Percentiles rank a stretch among this genome's conserved stretches.
Evolutionary conservation across 35 echinoderm and acorn worm species (phyloP).

Genomic region (Strongylocentrotus purpuratus): DNA sequence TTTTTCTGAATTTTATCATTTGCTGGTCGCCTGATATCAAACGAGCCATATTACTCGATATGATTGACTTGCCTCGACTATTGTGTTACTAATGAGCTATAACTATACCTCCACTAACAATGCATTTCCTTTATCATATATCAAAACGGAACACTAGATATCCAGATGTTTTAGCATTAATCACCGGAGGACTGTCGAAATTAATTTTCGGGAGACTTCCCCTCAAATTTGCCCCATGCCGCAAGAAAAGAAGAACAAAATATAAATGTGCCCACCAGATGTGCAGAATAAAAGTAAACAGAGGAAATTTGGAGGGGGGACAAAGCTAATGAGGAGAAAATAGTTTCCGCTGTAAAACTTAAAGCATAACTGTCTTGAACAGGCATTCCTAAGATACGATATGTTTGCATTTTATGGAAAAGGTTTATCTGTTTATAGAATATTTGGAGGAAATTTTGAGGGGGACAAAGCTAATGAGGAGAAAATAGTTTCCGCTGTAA

Average conservation of each 20-base stretch:
- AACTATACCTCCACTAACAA: neutral
- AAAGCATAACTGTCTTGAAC: too few relatives aligned
- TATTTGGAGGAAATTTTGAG: too few relatives aligned
- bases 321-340: neutral
- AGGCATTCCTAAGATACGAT: too few relatives aligned
- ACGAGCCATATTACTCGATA: neutral
- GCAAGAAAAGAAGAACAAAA: neutral
- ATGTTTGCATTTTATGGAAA: too few relatives aligned
- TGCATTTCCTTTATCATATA: neutral
- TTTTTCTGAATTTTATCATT: too few relatives aligned
- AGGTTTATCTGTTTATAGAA: too few relatives aligned
- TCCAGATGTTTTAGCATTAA: slow-evolving; percentile 3
- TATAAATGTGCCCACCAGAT: neutral
- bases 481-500: neutral
- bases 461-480: too few relatives aligned
- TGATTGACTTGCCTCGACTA: neutral
- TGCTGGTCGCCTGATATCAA: neutral
- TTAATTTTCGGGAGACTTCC: neutral
- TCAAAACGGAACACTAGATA: neutral
- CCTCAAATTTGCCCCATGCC: neutral
- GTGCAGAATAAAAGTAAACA: neutral
- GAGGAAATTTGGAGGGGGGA: neutral
- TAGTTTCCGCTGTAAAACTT: neutral
- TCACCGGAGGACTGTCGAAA: neutral
- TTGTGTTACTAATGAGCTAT: slow-evolving; percentile 8